Conservation (phyloP, 2,888 invertebrate genomes). For the Neocrepidodera transversa region DNA sequence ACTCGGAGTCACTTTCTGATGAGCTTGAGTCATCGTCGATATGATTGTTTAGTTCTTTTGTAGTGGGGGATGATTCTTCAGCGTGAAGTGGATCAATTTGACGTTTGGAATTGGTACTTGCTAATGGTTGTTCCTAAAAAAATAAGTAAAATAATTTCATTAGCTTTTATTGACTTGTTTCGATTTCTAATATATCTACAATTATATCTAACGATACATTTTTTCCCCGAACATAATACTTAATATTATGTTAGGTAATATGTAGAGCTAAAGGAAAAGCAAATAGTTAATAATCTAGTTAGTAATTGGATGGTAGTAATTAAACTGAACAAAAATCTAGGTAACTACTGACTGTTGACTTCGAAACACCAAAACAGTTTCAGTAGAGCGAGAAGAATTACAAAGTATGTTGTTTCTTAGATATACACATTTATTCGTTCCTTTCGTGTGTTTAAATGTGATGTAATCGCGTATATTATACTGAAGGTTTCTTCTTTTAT, state of each 20-base stretch:
- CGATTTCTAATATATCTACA: no score
- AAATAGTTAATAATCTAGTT: background rate
- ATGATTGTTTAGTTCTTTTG: conserved; percentile 41
- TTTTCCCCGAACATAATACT: no score
- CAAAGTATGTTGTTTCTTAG: background rate
- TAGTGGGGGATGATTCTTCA: conserved; percentile 29
- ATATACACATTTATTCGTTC: background rate
- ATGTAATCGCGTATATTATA: conserved; percentile 8
- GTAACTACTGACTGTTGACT: background rate
- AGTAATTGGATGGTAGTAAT: background rate
- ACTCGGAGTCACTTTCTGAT: conserved; percentile 40
- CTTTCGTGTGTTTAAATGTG: background rate
- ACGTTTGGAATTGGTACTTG: conserved; percentile 37
- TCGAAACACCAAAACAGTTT: background rate
- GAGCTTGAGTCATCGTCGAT: conserved; percentile 36
- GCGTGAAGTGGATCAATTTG: conserved; percentile 38
- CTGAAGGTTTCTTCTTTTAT: conserved; percentile 13
- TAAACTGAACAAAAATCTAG: no score
- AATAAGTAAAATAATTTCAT: no score
- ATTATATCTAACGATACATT: no score
- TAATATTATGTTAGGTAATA: no score
- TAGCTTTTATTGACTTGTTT: no score
- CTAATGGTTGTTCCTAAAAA: conserved; percentile 47
- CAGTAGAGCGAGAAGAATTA: conserved; percentile 1
- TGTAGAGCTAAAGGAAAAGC: no score